Base-by-base conservation (phyloP, 2,797 vertebrate species). In the Acanthopagrus latus region DNA sequence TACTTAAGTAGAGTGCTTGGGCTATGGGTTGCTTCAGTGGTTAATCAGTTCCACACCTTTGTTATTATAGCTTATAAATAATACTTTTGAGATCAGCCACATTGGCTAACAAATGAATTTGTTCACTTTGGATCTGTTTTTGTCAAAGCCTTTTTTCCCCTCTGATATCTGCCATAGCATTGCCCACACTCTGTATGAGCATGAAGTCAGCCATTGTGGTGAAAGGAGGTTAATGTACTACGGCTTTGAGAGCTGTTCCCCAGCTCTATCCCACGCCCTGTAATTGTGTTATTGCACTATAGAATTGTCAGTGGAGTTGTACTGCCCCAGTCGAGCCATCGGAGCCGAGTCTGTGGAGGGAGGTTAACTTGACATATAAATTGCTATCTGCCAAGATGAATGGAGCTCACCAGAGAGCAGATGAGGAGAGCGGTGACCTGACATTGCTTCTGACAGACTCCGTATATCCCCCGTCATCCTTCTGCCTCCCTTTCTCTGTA, bases 311-410 rank as follows among this genome's bases (percentile, higher is more conserved):
- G 83, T 38, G 80, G 87, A 85, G 83, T 80, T 88, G 87, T 83
- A 58, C 80, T 74, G 83, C 71, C 78, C 73, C 56, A 73, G 87
- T 90, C 79, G 80, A 89, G 89, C 83, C 81, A 75, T 84, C 73
- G 21, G 77, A 89, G 89, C 59, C 58, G 55, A 78, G 85, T 86
- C 88, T 81, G 57, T 51, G 64, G 81, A 91, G 86, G 76, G 88
- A 94, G 89, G 87, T 93, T 92, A 92, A 91, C 89, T 85, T 91
- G 93, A 94, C 89, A 88, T 74, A 91, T 91, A 93, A 94, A 95
- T 93, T 88, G 88, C 85, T 84, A 86, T 91, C 87, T 91, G 89
- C 83, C 89, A 88, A 85, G 89, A 92, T 86, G 91, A 94, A 93
- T 91, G 81, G 86, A 88, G 78, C 80, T 89, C 44, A 43, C 74